phyloP scores from a whole-genome alignment of 2,888 invertebrate genomes.

The Drosophila mimica region DNA sequence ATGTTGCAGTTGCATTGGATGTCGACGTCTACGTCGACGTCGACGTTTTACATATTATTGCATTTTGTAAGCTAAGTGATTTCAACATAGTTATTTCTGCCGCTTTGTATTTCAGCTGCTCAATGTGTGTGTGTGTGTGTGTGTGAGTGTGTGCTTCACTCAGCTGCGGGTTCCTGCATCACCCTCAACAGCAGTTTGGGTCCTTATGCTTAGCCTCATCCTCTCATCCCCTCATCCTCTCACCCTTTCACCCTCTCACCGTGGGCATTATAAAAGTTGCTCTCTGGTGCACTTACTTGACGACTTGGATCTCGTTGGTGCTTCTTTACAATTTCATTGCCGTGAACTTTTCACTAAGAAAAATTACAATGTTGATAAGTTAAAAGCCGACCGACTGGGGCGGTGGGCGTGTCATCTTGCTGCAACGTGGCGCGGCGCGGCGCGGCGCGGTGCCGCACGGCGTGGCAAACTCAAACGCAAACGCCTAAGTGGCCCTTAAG shows the following conservation, averaged over 20 bases:
- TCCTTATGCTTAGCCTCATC: constrained; percentile 36
- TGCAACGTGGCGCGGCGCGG: background rate
- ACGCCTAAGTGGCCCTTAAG: constrained; percentile 61
- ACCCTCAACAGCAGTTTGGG: constrained; percentile 25
- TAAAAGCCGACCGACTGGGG: constrained; percentile 60
- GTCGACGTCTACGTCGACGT: constrained; percentile 18
- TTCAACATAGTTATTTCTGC: constrained; percentile 65
- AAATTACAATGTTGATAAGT: constrained; percentile 70
- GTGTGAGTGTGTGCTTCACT: background rate
- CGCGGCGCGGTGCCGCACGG: background rate
- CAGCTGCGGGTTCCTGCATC: constrained; percentile 12
- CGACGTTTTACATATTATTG: constrained; percentile 55
- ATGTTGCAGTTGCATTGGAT: constrained; percentile 55
- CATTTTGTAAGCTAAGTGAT: constrained; percentile 71
- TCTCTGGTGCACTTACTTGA: constrained; percentile 35
- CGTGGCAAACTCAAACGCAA: constrained; percentile 47
- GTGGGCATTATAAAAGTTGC: constrained; percentile 42
- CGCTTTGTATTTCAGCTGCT: constrained; percentile 53
- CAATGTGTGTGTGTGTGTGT: background rate
- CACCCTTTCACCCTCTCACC: constrained; percentile 21
- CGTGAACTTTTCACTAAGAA: constrained; percentile 40
- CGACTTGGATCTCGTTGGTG: constrained; percentile 16
- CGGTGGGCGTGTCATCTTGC: constrained; percentile 37
- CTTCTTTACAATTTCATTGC: constrained; percentile 31
- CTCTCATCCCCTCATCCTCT: constrained; percentile 9